A percentile compares a stretch with the other conserved stretches of the same genome.
Evolutionary conservation across 1,140 invertebrate genomes (phyloP).

Genomic region (Pararge aegeria): DNA sequence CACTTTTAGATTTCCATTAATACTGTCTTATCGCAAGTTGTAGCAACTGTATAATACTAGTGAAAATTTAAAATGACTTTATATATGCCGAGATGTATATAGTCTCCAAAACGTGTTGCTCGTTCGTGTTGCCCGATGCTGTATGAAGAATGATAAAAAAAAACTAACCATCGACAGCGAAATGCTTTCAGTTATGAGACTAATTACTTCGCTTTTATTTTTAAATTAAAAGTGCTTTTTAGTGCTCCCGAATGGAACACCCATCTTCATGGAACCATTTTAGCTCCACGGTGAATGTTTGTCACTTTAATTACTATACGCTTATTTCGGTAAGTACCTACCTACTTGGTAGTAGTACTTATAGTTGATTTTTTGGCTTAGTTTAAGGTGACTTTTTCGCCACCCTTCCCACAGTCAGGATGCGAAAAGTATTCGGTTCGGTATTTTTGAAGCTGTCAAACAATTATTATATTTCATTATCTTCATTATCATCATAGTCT

Average conservation of each 20-base stretch:
- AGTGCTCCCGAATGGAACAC: neutral
- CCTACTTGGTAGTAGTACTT: too few species aligned
- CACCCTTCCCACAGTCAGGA: too few species aligned
- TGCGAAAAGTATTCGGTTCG: too few species aligned
- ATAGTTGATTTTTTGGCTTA: too few species aligned
- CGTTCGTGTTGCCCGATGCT: neutral
- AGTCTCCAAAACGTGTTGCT: neutral
- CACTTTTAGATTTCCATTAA: too few species aligned
- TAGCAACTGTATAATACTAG: too few species aligned
- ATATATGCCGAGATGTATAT: neutral
- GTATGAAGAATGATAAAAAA: conserved; percentile 12
- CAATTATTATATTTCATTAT: too few species aligned
- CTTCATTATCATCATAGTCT: too few species aligned
- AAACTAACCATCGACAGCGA: conserved; percentile 18
- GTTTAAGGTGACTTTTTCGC: too few species aligned
- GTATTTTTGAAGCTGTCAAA: too few species aligned
- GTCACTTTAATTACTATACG: conserved; percentile 1
- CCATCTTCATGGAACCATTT: conserved; percentile 4
- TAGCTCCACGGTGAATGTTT: neutral
- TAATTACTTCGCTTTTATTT: conserved; percentile 20
- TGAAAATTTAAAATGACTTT: too few species aligned
- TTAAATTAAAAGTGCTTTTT: neutral
- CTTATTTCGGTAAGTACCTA: neutral
- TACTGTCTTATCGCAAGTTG: too few species aligned
- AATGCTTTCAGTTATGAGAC: conserved; percentile 27